These are phyloP conservation scores for Butastur rufipennis DNA, from an alignment of 2,113 vertebrate genomes.

Conservation along the genomic window DNA sequence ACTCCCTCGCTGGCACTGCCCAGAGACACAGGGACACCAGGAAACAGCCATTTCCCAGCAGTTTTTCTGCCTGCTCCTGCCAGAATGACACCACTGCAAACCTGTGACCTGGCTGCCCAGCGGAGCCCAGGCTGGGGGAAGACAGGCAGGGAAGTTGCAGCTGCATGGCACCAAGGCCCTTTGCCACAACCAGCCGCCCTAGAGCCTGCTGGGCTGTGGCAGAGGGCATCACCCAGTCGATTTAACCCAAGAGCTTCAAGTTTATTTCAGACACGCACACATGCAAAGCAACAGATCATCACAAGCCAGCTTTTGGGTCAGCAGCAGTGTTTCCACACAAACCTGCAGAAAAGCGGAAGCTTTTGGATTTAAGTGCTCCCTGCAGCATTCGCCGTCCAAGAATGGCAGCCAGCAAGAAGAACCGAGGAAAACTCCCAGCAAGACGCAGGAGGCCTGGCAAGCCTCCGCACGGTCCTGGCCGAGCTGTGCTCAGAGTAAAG, in stretches of 20 bases:
- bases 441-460: background rate
- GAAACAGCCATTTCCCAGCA: background rate
- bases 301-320: background rate
- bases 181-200: accelerated
- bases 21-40: background rate
- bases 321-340: background rate
- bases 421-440: background rate
- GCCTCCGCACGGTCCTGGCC: background rate
- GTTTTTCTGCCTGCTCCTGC: background rate
- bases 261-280: background rate
- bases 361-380: background rate
- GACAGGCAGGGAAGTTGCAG: background rate
- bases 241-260: background rate
- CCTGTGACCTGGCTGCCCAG: accelerated
- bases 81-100: background rate
- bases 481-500: background rate
- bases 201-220: accelerated
- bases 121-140: background rate
- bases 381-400: background rate
- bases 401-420: background rate
- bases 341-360: background rate
- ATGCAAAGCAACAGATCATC: background rate
- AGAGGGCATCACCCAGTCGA: background rate
- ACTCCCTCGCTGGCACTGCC: background rate
- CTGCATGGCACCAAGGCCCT: background rate